Conservation (phyloP, 1,140 invertebrate genomes). For the Pemphigus obesinymphae region DNA sequence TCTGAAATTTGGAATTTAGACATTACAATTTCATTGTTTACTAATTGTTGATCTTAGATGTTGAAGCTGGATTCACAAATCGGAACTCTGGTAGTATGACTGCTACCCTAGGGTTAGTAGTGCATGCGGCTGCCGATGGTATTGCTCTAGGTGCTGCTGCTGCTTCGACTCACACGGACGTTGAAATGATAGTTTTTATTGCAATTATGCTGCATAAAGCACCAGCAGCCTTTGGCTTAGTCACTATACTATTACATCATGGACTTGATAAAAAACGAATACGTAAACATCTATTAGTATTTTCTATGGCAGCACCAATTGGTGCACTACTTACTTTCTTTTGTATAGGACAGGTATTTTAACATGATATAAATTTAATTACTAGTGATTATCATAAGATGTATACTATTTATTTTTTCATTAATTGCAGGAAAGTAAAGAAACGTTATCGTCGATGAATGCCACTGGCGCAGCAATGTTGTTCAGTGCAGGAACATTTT, state of each 20-base stretch:
- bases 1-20: too few species aligned
- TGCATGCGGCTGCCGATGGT: slow-evolving; percentile 97
- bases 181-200: slow-evolving; percentile 95
- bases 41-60: slow-evolving; percentile 50
- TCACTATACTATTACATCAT: slow-evolving; percentile 93
- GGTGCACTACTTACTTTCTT: slow-evolving; percentile 89
- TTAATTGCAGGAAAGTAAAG: slow-evolving; percentile 58
- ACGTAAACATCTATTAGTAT: slow-evolving; percentile 83
- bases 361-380: neutral
- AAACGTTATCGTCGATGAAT: slow-evolving; percentile 74
- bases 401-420: too few species aligned
- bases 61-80: slow-evolving; percentile 57
- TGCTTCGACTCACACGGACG: slow-evolving; percentile 87
- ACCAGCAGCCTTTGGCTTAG: slow-evolving; percentile 95
- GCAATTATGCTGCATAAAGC: slow-evolving; percentile 99
- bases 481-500: slow-evolving; percentile 96
- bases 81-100: slow-evolving; percentile 71
- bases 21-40: neutral
- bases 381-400: too few species aligned
- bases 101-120: slow-evolving; percentile 91
- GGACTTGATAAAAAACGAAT: slow-evolving; percentile 86
- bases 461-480: slow-evolving; percentile 95
- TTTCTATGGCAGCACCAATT: slow-evolving; percentile 88
- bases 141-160: slow-evolving; percentile 94
- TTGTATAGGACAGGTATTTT: slow-evolving; percentile 76